Evolutionary conservation across 2,797 vertebrate genomes (phyloP).

Genomic region (Anas bahamensis): DNA sequence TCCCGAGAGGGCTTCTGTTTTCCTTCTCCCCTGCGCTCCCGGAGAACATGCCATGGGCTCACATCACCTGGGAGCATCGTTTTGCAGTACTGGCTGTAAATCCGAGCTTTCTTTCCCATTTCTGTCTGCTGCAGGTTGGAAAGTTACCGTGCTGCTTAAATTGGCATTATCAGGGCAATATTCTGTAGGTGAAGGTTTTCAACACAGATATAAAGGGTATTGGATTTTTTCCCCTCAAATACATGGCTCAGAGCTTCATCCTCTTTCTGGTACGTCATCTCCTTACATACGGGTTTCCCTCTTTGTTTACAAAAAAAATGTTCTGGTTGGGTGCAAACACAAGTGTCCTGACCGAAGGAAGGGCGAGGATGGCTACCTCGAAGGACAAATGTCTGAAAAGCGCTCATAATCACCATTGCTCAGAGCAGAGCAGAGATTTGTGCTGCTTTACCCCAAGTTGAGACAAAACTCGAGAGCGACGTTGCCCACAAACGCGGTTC

Average conservation of each 20-base stretch:
- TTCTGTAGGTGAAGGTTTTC: not conserved
- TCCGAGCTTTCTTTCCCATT: not conserved
- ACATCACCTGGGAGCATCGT: not conserved
- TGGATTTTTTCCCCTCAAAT: not conserved
- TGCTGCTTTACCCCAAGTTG: not conserved
- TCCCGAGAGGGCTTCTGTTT: not conserved
- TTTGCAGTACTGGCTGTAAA: not conserved
- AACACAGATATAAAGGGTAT: not conserved
- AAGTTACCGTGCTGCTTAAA: not conserved
- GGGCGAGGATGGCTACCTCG: not conserved
- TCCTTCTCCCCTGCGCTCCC: not conserved
- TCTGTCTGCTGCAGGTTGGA: not conserved
- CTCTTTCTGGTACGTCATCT: not conserved
- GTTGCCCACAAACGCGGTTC: not conserved
- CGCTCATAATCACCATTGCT: not conserved
- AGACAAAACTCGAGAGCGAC: not conserved
- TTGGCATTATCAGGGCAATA: not conserved
- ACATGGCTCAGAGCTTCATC: not conserved
- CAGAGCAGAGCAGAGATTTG: not conserved
- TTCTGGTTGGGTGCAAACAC: not conserved
- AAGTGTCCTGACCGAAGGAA: not conserved
- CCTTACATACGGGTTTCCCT: not conserved
- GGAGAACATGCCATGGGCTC: fast-evolving
- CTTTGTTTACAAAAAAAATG: not conserved
- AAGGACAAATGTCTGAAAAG: not conserved